Percentiles rank a stretch among this genome's conserved stretches.
Evolutionary conservation across 2,888 invertebrate species (phyloP).

Genomic region (Drosophila algonquin): DNA sequence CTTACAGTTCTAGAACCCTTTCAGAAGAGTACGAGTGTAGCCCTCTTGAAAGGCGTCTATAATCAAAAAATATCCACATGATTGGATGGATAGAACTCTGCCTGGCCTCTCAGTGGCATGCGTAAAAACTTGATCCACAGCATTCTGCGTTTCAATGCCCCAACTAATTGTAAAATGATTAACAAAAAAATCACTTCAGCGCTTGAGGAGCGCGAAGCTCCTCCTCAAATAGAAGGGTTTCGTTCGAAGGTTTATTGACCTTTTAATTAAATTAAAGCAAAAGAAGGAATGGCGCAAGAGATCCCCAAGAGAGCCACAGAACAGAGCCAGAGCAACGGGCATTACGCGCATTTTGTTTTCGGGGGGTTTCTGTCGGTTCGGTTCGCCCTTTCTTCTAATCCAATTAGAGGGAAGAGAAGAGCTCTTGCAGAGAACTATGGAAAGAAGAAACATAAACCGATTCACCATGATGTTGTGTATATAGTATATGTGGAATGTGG

Average conservation of each 20-base stretch:
- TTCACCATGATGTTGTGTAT: neutral
- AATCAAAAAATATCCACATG: neutral
- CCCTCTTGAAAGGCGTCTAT: neutral
- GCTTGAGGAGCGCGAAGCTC: neutral
- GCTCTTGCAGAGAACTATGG: neutral
- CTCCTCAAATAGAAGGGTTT: neutral
- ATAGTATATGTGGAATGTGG: neutral
- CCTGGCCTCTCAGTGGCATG: neutral
- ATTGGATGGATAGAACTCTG: neutral
- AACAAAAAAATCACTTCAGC: constrained; percentile 25
- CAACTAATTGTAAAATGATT: constrained; percentile 47
- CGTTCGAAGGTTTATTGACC: constrained; percentile 54
- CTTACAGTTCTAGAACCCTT: neutral
- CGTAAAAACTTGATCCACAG: neutral
- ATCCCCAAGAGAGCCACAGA: neutral
- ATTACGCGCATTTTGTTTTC: neutral
- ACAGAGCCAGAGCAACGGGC: neutral
- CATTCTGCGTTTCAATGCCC: neutral
- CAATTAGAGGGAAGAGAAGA: neutral
- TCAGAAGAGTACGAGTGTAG: neutral
- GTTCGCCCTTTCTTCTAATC: neutral
- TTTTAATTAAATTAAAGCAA: constrained; percentile 67
- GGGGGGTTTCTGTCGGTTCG: constrained; percentile 10
- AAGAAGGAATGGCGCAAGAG: constrained; percentile 5
- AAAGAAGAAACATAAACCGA: neutral